Percentiles rank a stretch among this genome's conserved stretches.
phyloP scores from a whole-genome alignment of 1,140 invertebrate species.

The Bombus huntii region DNA sequence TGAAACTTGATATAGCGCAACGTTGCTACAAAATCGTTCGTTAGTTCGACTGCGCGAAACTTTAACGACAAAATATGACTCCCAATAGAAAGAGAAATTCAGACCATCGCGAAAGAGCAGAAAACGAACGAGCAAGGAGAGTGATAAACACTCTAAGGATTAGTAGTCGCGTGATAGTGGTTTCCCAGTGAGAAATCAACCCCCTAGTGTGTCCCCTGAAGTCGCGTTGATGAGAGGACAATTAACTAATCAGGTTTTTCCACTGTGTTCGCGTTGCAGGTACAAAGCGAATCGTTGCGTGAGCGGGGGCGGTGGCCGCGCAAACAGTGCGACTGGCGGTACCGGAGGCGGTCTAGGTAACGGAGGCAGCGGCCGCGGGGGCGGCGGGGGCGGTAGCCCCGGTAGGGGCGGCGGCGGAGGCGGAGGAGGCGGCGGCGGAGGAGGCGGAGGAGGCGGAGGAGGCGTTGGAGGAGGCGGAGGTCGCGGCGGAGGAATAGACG shows the following conservation, averaged over 20 bases:
- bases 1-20: too few relatives aligned
- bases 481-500: conserved; percentile 60
- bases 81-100: too few relatives aligned
- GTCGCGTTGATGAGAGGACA: not conserved
- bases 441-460: conserved; percentile 63
- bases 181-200: conserved; percentile 16
- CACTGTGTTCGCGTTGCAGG: conserved; percentile 74
- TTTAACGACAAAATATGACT: too few relatives aligned
- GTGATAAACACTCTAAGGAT: not conserved
- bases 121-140: too few relatives aligned
- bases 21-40: too few relatives aligned
- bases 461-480: conserved; percentile 60
- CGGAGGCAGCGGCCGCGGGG: conserved; percentile 71
- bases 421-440: conserved; percentile 58
- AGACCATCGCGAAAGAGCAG: too few relatives aligned
- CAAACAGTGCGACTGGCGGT: conserved; percentile 74
- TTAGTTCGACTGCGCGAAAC: too few relatives aligned
- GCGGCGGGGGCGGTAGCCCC: conserved; percentile 72
- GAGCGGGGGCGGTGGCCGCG: conserved; percentile 79
- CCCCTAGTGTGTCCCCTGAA: not conserved
- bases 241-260: conserved; percentile 48
- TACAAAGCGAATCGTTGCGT: conserved; percentile 82
- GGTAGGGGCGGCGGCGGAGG: conserved; percentile 73
- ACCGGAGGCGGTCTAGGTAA: conserved; percentile 75
- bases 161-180: not conserved